Conservation (phyloP, 2,797 vertebrate species). For the Notamacropus eugenii region DNA sequence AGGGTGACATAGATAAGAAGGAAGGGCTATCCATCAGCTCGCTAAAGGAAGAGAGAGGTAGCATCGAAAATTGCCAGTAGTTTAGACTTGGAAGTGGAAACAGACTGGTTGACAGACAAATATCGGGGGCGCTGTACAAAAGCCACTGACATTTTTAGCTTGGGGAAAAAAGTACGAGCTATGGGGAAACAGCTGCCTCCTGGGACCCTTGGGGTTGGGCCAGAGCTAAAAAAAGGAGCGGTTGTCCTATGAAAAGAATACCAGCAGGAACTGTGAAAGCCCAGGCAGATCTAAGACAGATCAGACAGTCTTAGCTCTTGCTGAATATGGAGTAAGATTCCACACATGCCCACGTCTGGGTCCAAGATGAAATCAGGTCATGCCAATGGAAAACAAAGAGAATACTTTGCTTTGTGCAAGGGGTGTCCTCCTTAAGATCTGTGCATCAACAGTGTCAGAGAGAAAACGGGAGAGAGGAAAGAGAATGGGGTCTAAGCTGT, state of each 20-base stretch:
- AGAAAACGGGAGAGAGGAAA: background rate
- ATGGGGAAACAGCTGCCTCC: slow-evolving; percentile 36
- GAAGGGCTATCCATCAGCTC: background rate
- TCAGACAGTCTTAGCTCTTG: background rate
- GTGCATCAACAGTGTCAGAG: background rate
- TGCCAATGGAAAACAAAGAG: background rate
- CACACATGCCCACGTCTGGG: slow-evolving; percentile 3
- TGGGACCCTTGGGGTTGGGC: background rate
- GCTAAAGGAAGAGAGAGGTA: background rate
- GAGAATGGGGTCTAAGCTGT: background rate
- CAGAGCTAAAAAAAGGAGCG: background rate
- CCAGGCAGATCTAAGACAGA: background rate
- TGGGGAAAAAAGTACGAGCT: slow-evolving; percentile 36
- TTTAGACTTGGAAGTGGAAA: slow-evolving; percentile 18
- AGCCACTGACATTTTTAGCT: slow-evolving; percentile 20
- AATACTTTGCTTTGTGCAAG: rapidly evolving
- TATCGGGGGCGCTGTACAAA: slow-evolving; percentile 10
- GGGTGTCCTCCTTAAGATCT: background rate
- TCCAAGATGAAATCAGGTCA: background rate
- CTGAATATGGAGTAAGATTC: background rate
- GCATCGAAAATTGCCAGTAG: background rate
- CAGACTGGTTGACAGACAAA: slow-evolving; percentile 57
- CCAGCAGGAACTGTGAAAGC: background rate
- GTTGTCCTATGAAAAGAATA: background rate
- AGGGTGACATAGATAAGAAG: background rate